These are phyloP conservation scores for Rhincodon typus DNA, from an alignment of 2,797 vertebrate genomes.

Conservation along the genomic window DNA sequence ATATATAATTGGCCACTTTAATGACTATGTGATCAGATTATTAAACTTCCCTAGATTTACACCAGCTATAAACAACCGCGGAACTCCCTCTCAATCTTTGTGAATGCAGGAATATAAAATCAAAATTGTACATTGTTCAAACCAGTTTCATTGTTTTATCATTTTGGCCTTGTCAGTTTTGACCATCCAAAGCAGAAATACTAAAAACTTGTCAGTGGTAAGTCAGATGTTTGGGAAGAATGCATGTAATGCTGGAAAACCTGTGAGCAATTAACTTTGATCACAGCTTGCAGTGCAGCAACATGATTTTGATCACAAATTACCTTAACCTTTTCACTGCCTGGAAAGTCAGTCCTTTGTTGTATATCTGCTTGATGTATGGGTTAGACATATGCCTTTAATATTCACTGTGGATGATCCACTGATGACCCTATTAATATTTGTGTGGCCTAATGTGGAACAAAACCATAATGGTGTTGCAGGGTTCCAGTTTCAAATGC, in stretches of 20 bases:
- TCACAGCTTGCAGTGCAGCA: conserved; percentile 6
- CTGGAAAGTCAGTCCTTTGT: not conserved
- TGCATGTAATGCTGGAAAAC: not conserved
- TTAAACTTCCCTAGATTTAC: not conserved
- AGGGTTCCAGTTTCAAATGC: not conserved
- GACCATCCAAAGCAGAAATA: not conserved
- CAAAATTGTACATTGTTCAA: not conserved
- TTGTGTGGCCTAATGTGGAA: not conserved
- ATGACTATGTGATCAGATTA: not conserved
- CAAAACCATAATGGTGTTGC: not conserved
- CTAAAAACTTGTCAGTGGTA: not conserved
- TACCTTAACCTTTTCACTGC: conserved; percentile 21
- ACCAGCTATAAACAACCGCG: not conserved
- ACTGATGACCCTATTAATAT: not conserved
- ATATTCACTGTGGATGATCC: not conserved
- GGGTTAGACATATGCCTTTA: not conserved
- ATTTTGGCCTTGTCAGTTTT: not conserved
- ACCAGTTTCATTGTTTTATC: not conserved
- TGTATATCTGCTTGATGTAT: not conserved
- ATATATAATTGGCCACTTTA: not conserved
- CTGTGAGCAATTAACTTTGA: conserved; percentile 19
- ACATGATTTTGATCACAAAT: conserved; percentile 26
- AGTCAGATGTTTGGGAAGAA: not conserved
- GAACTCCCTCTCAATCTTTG: not conserved
- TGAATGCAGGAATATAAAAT: not conserved